A percentile compares a stretch with the other conserved stretches of the same genome.
Conservation (phyloP, 2,113 vertebrate genomes). For the Sturnira hondurensis region DNA sequence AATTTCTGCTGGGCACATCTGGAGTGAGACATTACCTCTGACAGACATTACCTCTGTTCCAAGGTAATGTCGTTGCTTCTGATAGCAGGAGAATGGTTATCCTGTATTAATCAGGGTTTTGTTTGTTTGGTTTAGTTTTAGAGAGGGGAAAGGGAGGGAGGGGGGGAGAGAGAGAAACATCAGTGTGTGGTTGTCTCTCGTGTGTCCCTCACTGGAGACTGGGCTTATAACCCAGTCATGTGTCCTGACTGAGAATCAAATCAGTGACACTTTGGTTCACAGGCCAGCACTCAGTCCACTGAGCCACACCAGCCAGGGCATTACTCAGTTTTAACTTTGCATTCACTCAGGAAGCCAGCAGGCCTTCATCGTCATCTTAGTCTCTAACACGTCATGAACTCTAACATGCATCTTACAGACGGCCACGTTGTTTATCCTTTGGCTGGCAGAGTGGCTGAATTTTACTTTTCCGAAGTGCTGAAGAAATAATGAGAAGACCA, state of each 20-base stretch:
- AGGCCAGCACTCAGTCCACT: too few relatives aligned
- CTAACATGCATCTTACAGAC: not conserved
- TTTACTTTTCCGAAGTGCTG: conserved; percentile 8
- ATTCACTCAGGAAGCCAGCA: not conserved
- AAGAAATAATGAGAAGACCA: not conserved
- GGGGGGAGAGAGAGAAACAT: too few relatives aligned
- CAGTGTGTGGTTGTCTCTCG: too few relatives aligned
- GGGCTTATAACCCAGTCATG: too few relatives aligned
- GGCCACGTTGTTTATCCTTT: not conserved
- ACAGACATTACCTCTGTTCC: too few relatives aligned
- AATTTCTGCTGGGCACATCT: not conserved
- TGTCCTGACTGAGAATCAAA: too few relatives aligned
- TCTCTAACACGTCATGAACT: not conserved
- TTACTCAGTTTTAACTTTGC: not conserved
- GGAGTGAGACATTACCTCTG: too few relatives aligned
- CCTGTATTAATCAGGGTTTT: not conserved
- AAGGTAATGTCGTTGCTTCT: not conserved
- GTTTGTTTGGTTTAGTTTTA: too few relatives aligned
- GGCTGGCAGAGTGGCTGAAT: not conserved
- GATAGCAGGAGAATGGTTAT: not conserved
- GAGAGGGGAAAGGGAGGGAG: too few relatives aligned
- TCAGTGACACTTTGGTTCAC: too few relatives aligned
- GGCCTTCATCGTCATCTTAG: not conserved
- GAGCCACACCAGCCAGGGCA: too few relatives aligned
- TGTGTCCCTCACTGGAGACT: too few relatives aligned